phyloP scores from a whole-genome alignment of 2,797 vertebrate species.

The Characodon lateralis region DNA sequence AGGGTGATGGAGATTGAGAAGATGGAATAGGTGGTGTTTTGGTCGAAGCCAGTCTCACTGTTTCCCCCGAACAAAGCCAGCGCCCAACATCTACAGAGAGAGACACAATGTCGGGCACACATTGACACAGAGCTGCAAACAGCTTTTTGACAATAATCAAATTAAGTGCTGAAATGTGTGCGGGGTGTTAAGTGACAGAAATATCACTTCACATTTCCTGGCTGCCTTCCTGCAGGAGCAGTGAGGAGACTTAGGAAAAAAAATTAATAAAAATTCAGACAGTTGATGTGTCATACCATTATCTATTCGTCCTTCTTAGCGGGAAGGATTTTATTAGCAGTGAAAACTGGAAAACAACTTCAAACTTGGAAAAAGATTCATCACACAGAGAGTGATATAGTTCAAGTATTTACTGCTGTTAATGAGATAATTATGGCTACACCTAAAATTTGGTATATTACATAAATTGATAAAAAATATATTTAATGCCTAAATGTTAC shows the following conservation, averaged over 20 bases:
- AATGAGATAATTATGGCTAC: background rate
- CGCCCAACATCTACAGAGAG: conserved; percentile 89
- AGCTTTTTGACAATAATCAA: conserved; percentile 8
- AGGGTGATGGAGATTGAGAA: conserved; percentile 96
- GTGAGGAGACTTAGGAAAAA: conserved; percentile 7
- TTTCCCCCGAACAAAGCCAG: conserved; percentile 94
- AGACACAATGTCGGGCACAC: background rate
- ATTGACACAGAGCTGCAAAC: conserved; percentile 5
- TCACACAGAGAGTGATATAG: background rate
- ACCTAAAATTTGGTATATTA: too few species aligned
- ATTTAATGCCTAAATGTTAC: background rate
- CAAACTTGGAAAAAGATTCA: conserved; percentile 6
- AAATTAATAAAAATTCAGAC: conserved; percentile 12
- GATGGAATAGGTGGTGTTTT: conserved; percentile 95
- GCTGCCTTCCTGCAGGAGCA: conserved; percentile 8
- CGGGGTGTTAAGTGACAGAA: conserved; percentile 7
- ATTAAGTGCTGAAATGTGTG: conserved; percentile 18
- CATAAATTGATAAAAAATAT: too few species aligned
- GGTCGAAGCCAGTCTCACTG: conserved; percentile 95
- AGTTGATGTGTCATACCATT: conserved; percentile 7
- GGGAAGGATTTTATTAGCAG: conserved; percentile 16
- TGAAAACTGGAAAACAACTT: conserved; percentile 26
- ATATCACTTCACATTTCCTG: conserved; percentile 23
- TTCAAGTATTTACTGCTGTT: background rate
- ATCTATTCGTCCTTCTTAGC: background rate